Evolutionary conservation across 2,113 vertebrate genomes (phyloP).

Genomic region (Pteropus alecto): DNA sequence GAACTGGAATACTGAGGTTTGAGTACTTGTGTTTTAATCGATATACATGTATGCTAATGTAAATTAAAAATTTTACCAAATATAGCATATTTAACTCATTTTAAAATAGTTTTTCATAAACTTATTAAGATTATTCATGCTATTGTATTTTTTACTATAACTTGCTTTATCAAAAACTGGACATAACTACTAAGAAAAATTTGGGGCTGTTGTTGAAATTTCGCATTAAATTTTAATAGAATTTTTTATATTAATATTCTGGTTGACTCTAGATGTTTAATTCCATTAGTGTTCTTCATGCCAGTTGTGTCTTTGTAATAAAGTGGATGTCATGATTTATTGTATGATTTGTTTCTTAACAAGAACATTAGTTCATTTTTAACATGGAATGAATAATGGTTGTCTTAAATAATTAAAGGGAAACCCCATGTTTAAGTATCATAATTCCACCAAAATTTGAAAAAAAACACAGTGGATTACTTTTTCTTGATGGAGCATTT

Average conservation of each 20-base stretch:
- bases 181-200: slow-evolving; percentile 8
- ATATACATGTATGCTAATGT: neutral
- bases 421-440: neutral
- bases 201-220: neutral
- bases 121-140: neutral
- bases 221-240: neutral
- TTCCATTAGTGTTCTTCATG: neutral
- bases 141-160: neutral
- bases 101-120: slow-evolving; percentile 21
- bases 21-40: neutral
- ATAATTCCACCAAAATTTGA: neutral
- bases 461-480: neutral
- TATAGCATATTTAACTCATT: slow-evolving; percentile 23
- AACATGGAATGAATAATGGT: neutral
- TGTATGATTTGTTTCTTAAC: neutral
- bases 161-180: slow-evolving; percentile 13
- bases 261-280: slow-evolving; percentile 21
- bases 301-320: neutral
- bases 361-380: neutral
- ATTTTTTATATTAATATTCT: slow-evolving; percentile 16
- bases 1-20: slow-evolving; percentile 97
- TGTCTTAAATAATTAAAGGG: neutral
- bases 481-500: slow-evolving; percentile 18
- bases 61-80: neutral
- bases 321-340: neutral